These are phyloP conservation scores for Palythoa caribaeorum DNA, from an alignment of 92 coral and sea anemone species.

Conservation along the genomic window DNA sequence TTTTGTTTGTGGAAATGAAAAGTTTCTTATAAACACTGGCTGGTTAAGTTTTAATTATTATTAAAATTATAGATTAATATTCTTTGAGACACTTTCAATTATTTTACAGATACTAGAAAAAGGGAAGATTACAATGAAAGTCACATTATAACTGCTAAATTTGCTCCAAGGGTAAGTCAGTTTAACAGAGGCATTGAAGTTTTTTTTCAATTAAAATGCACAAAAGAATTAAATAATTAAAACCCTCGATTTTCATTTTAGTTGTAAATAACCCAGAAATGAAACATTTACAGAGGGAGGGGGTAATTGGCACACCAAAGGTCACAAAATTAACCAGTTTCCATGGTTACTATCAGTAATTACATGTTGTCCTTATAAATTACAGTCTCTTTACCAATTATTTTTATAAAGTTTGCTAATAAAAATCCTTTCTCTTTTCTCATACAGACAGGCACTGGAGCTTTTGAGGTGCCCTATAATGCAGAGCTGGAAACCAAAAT, in stretches of 20 bases:
- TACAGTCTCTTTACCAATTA: too few species aligned
- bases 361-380: too few species aligned
- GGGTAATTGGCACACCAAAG: too few species aligned
- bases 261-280: too few species aligned
- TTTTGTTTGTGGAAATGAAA: too few species aligned
- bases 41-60: too few species aligned
- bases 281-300: too few species aligned
- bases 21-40: too few species aligned
- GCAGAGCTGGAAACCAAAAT: slow-evolving; percentile 94
- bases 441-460: slow-evolving; percentile 92
- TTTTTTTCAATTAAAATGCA: not conserved
- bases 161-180: slow-evolving; percentile 92
- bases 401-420: not conserved
- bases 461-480: slow-evolving; percentile 88
- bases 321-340: too few species aligned
- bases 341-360: too few species aligned
- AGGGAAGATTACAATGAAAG: slow-evolving; percentile 92
- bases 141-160: slow-evolving; percentile 91
- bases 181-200: not conserved
- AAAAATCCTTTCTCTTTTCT: not conserved
- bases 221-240: not conserved
- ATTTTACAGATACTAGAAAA: slow-evolving; percentile 85
- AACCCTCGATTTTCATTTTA: too few species aligned
- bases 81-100: not conserved
- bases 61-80: not conserved